These are phyloP conservation scores for Pinna nobilis DNA, from an alignment of 1,140 invertebrate species.

Conservation along the genomic window DNA sequence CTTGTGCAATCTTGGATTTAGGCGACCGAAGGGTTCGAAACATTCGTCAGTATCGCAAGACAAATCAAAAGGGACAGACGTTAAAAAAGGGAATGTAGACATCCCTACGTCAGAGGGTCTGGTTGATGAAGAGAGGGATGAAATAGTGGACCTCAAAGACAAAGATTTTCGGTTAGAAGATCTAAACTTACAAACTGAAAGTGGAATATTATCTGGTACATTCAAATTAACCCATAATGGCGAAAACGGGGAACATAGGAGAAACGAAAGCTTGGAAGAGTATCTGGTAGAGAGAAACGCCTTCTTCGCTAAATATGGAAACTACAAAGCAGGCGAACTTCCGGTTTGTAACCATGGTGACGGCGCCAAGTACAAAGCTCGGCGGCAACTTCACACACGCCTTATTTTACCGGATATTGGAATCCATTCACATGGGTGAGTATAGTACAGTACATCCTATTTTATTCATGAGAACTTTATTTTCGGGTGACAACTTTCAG, in stretches of 20 bases:
- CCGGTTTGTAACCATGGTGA: background rate
- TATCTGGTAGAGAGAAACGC: conserved; percentile 26
- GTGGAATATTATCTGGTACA: too few species aligned
- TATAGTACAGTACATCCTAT: too few species aligned
- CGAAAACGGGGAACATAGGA: too few species aligned
- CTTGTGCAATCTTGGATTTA: conserved; percentile 34
- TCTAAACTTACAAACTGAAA: conserved; percentile 1
- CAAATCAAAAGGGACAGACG: background rate
- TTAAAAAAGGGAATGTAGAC: background rate
- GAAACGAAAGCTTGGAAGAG: conserved; percentile 22
- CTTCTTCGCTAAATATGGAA: conserved; percentile 24
- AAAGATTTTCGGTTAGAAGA: conserved; percentile 38
- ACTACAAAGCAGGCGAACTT: background rate
- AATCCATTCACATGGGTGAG: background rate
- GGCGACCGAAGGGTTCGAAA: background rate
- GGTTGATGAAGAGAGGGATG: background rate
- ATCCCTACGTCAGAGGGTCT: background rate
- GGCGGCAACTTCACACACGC: background rate
- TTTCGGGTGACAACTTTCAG: too few species aligned
- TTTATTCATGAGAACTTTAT: too few species aligned
- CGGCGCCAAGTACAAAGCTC: background rate
- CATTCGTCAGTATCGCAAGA: conserved; percentile 1
- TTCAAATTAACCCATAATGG: too few species aligned
- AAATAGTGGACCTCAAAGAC: conserved; percentile 16
- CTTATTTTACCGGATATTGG: background rate